phyloP scores from a whole-genome alignment of 1,140 invertebrate genomes.

The Orius insidiosus region DNA sequence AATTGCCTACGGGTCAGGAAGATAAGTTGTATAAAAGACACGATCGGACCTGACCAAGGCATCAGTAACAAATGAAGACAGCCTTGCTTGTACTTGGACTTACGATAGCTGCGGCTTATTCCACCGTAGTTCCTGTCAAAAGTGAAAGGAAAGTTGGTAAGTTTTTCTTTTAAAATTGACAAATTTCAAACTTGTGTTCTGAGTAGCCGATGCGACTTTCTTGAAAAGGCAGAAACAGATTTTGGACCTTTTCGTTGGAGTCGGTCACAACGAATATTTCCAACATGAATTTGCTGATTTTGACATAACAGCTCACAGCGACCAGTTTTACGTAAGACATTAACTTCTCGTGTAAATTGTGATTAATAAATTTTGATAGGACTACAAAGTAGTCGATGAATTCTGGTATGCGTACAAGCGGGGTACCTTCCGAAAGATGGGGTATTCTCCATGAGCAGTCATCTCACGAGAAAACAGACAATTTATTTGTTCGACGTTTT shows the following conservation, averaged over 20 bases:
- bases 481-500: slow-evolving; percentile 45
- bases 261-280: slow-evolving; percentile 5
- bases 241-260: slow-evolving; percentile 3
- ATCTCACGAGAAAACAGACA: slow-evolving; percentile 40
- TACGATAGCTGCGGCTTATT: not conserved
- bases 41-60: not conserved
- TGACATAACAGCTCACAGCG: slow-evolving; percentile 6
- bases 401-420: slow-evolving; percentile 35
- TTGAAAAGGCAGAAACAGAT: slow-evolving; percentile 9
- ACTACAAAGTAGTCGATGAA: slow-evolving; percentile 34
- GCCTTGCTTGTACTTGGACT: slow-evolving; percentile 1
- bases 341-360: not conserved
- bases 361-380: slow-evolving; percentile 24
- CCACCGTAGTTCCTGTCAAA: not conserved
- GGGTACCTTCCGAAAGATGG: slow-evolving; percentile 37
- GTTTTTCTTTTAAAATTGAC: not conserved
- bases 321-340: slow-evolving; percentile 6
- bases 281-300: slow-evolving; percentile 2
- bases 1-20: too few species aligned
- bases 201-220: not conserved
- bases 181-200: not conserved
- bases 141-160: slow-evolving; percentile 4
- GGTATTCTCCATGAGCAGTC: slow-evolving; percentile 40
- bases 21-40: too few species aligned
- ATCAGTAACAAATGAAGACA: slow-evolving; percentile 4